Percentiles rank a stretch among this genome's conserved stretches.
These are phyloP conservation scores for Yponomeuta evonymella DNA, from an alignment of 2,888 invertebrate species.

Conservation along the genomic window DNA sequence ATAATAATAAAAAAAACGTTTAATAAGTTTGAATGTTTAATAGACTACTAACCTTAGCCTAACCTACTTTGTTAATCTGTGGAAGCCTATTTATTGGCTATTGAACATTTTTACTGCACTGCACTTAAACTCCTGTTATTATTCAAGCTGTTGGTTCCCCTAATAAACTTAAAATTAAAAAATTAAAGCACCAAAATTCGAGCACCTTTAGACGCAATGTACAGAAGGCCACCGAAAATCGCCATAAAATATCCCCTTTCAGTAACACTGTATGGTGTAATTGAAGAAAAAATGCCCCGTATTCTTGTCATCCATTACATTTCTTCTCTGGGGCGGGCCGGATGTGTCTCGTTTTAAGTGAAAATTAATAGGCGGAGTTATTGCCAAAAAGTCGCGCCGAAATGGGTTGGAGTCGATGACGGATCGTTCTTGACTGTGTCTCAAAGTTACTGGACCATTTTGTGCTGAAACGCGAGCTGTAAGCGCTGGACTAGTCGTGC, in stretches of 20 bases:
- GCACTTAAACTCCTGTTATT: no score
- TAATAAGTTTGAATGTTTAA: no score
- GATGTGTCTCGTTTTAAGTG: neutral
- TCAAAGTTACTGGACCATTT: neutral
- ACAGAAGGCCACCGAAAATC: neutral
- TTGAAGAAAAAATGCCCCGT: neutral
- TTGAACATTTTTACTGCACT: no score
- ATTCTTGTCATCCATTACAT: neutral
- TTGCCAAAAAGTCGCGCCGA: neutral
- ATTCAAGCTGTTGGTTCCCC: no score
- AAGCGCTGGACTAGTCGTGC: no score
- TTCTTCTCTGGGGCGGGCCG: neutral
- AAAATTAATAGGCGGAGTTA: neutral
- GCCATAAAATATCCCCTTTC: neutral
- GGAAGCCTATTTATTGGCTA: no score
- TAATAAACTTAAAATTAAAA: no score
- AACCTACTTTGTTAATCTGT: no score
- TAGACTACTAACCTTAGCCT: no score
- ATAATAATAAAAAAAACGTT: no score
- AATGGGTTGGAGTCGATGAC: neutral
- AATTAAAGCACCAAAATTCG: no score
- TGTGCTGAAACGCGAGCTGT: neutral
- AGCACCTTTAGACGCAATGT: neutral
- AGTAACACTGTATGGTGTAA: neutral
- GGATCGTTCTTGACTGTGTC: neutral